Evolutionary conservation across 2,797 vertebrate species (phyloP).

Genomic region (Eleutherodactylus coqui): DNA sequence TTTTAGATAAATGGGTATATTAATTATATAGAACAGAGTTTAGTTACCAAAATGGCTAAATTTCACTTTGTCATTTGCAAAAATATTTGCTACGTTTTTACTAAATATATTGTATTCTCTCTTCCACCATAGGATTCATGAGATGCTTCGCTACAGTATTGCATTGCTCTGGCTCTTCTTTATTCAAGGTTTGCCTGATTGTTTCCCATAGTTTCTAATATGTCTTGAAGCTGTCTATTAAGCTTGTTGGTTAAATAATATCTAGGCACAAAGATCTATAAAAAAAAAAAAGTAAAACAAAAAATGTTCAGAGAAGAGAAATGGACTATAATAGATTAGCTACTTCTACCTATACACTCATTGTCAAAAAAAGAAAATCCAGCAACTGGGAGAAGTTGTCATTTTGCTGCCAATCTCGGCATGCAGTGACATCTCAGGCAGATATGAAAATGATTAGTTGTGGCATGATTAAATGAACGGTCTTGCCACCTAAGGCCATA

Average conservation of each 20-base stretch:
- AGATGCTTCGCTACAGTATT: neutral
- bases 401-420: too few species aligned
- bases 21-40: neutral
- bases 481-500: too few species aligned
- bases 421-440: too few species aligned
- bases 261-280: neutral
- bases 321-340: neutral
- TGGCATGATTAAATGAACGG: too few species aligned
- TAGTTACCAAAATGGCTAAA: neutral
- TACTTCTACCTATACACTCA: too few species aligned
- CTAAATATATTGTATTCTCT: neutral
- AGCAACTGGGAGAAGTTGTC: too few species aligned
- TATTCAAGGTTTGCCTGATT: slow-evolving; percentile 17
- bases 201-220: neutral
- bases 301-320: neutral
- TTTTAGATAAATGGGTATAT: neutral
- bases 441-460: too few species aligned
- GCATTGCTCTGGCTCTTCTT: neutral
- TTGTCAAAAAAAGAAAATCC: too few species aligned
- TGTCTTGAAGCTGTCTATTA: neutral
- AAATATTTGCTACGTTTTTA: neutral
- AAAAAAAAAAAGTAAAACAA: neutral
- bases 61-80: neutral
- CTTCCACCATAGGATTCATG: neutral
- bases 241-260: neutral